phyloP scores from a whole-genome alignment of 2,113 vertebrate genomes.

The Melierax canorus region DNA sequence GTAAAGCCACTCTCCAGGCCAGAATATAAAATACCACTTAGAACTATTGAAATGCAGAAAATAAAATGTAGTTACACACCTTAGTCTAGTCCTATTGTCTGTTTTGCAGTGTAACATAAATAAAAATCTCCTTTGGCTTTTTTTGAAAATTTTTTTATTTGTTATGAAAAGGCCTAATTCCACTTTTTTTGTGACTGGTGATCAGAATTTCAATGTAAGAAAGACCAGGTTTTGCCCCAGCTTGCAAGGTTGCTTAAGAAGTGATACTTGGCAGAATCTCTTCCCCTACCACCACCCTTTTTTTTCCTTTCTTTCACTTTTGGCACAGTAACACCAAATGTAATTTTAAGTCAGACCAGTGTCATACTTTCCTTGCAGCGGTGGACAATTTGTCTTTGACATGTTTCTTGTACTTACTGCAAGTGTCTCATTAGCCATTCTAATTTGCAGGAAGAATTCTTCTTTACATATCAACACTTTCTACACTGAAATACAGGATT shows the following conservation, averaged over 20 bases:
- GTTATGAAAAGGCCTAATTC: neutral
- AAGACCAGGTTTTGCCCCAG: neutral
- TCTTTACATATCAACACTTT: neutral
- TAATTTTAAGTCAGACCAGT: slow-evolving; percentile 51
- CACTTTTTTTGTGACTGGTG: slow-evolving; percentile 12
- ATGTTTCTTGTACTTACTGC: slow-evolving; percentile 40
- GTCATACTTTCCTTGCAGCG: neutral
- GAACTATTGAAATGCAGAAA: neutral
- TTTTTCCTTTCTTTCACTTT: neutral
- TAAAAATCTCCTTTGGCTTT: neutral
- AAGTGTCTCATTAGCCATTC: slow-evolving; percentile 32
- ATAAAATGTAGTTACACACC: neutral
- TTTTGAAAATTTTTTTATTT: slow-evolving; percentile 17
- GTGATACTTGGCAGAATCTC: neutral
- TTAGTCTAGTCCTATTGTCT: neutral
- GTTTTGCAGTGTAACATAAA: neutral
- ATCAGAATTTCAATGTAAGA: neutral
- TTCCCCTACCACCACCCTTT: neutral
- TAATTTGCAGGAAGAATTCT: neutral
- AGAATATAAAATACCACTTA: neutral
- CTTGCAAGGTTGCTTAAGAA: neutral
- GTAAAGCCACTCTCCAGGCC: neutral
- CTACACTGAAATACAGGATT: neutral
- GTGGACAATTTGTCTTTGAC: neutral
- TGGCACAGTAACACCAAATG: slow-evolving; percentile 42